Evolutionary conservation across 1,140 invertebrate genomes (phyloP).

Genomic region (Drosophila teissieri): DNA sequence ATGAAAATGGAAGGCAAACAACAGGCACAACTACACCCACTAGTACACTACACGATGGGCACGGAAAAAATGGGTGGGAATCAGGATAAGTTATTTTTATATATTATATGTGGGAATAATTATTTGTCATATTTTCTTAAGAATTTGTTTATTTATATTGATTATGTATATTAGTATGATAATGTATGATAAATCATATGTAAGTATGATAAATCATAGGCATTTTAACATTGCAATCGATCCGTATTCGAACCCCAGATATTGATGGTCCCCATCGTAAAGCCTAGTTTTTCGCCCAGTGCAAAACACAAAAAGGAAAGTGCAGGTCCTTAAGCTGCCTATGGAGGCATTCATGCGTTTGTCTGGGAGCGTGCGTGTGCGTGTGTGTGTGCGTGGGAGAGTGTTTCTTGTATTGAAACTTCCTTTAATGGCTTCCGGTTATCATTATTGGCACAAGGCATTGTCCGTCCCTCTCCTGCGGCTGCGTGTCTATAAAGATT

Average conservation of each 20-base stretch:
- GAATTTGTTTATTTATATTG: neutral
- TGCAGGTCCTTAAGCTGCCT: constrained; percentile 49
- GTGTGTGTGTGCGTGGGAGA: constrained; percentile 29
- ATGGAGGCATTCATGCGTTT: constrained; percentile 33
- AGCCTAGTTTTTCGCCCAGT: constrained; percentile 1
- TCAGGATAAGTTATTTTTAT: too few relatives aligned
- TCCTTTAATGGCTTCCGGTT: constrained; percentile 84
- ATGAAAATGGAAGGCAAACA: constrained; percentile 66
- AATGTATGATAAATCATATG: too few relatives aligned
- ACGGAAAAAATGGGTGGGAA: too few relatives aligned
- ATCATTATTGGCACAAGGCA: constrained; percentile 77
- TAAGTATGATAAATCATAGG: too few relatives aligned
- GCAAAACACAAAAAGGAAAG: constrained; percentile 31
- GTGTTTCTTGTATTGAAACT: constrained; percentile 76
- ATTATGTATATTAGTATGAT: too few relatives aligned
- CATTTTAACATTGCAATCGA: too few relatives aligned
- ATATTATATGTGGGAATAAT: too few relatives aligned
- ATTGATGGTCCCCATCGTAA: too few relatives aligned
- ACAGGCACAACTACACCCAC: constrained; percentile 49
- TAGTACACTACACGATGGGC: constrained; percentile 19
- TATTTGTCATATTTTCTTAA: too few relatives aligned
- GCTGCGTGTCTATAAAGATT: constrained; percentile 80
- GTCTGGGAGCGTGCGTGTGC: constrained; percentile 9
- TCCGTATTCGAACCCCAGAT: too few relatives aligned
- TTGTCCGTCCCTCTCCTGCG: constrained; percentile 46